Conservation (phyloP, 2,888 invertebrate species). For the Tetragnatha montana region DNA sequence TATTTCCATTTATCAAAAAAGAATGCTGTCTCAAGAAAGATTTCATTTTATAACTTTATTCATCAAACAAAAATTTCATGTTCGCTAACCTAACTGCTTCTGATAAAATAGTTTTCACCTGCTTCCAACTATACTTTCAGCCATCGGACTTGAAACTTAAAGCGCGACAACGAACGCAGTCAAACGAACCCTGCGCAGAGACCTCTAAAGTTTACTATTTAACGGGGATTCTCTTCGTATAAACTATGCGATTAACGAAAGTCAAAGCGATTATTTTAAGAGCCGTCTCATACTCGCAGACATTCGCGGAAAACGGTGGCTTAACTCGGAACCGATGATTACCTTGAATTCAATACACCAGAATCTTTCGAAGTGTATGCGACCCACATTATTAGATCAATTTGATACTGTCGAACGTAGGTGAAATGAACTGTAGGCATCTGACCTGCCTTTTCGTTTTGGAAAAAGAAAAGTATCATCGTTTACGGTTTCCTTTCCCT, state of each 20-base stretch:
- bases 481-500: slow-evolving; percentile 18
- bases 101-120: too few species aligned
- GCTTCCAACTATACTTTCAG: too few species aligned
- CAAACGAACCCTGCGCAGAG: too few species aligned
- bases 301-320: slow-evolving; percentile 22
- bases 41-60: too few species aligned
- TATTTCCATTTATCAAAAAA: too few species aligned
- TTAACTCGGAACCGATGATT: slow-evolving; percentile 35
- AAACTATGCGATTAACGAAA: slow-evolving; percentile 26
- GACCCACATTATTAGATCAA: slow-evolving; percentile 36
- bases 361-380: slow-evolving; percentile 20
- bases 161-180: too few species aligned
- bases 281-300: not conserved
- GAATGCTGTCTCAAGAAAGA: too few species aligned
- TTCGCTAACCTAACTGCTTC: too few species aligned
- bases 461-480: slow-evolving; percentile 1
- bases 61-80: too few species aligned
- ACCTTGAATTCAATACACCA: slow-evolving; percentile 36
- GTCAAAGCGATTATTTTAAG: not conserved
- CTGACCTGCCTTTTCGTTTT: slow-evolving; percentile 24
- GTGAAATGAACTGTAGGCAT: slow-evolving; percentile 47
- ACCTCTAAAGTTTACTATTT: too few species aligned
- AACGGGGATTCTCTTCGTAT: not conserved
- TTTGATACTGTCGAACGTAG: slow-evolving; percentile 33
- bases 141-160: too few species aligned